A percentile compares a stretch with the other conserved stretches of the same genome.
Conservation (phyloP, 2,888 invertebrate genomes). For the Portevinia maculata region DNA sequence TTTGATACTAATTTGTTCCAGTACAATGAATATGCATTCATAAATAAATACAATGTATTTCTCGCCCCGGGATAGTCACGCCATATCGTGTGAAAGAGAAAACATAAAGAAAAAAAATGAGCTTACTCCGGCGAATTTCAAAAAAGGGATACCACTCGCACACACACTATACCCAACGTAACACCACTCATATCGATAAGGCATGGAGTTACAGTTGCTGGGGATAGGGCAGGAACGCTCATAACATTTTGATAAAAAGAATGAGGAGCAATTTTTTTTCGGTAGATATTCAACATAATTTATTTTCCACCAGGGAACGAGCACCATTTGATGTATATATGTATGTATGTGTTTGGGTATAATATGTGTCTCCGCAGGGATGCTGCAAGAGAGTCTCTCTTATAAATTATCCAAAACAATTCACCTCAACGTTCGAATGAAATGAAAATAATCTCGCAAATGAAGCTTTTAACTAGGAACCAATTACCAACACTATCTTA, state of each 20-base stretch:
- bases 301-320: constrained; percentile 60
- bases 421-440: constrained; percentile 12
- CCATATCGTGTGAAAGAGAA: constrained; percentile 51
- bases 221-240: constrained; percentile 6
- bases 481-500: constrained; percentile 22
- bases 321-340: constrained; percentile 20
- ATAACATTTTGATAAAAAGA: constrained; percentile 39
- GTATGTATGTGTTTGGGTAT: not conserved
- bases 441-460: constrained; percentile 4
- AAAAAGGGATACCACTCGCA: constrained; percentile 10
- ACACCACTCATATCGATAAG: not conserved
- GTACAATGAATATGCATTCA: constrained; percentile 14
- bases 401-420: constrained; percentile 54
- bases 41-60: constrained; percentile 34
- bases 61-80: constrained; percentile 24
- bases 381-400: constrained; percentile 18
- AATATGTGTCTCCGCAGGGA: not conserved
- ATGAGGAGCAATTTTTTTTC: constrained; percentile 54
- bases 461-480: constrained; percentile 40
- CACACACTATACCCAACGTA: not conserved
- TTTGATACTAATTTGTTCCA: constrained; percentile 43
- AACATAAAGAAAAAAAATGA: constrained; percentile 40
- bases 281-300: constrained; percentile 66
- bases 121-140: constrained; percentile 9
- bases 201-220: not conserved